These are phyloP conservation scores for Labeo catla DNA, from an alignment of 2,113 vertebrate genomes.

Conservation along the genomic window DNA sequence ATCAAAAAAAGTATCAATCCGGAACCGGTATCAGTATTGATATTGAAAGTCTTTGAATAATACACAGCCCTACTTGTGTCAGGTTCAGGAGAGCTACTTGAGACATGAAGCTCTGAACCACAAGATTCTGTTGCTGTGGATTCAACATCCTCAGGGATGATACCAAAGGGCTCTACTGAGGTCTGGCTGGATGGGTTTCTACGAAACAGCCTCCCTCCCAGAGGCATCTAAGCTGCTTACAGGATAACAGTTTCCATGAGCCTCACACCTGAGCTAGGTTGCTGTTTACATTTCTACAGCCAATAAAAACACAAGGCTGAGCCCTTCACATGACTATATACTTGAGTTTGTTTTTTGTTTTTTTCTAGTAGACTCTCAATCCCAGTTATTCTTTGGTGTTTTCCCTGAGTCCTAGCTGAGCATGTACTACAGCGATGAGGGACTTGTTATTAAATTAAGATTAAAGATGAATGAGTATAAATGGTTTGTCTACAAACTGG, in stretches of 20 bases:
- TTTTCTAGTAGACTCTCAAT: background rate
- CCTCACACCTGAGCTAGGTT: constrained; percentile 16
- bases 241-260: constrained; percentile 44
- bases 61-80: too few species aligned
- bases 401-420: background rate
- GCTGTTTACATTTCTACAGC: constrained; percentile 23
- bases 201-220: background rate
- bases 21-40: too few species aligned
- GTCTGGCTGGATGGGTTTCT: constrained; percentile 24
- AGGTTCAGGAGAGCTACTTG: background rate
- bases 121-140: constrained; percentile 10
- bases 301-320: background rate
- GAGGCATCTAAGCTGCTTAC: constrained; percentile 33
- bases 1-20: too few species aligned
- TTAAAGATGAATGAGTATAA: background rate
- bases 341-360: background rate
- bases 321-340: background rate
- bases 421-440: background rate
- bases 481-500: background rate
- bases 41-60: too few species aligned
- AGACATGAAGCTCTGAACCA: background rate
- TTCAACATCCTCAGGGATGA: constrained; percentile 17
- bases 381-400: background rate
- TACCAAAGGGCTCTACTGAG: background rate
- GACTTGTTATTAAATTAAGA: background rate